Evolutionary conservation across 23 tunicate genomes (phyloP).

Genomic region (Trididemnum clinides): DNA sequence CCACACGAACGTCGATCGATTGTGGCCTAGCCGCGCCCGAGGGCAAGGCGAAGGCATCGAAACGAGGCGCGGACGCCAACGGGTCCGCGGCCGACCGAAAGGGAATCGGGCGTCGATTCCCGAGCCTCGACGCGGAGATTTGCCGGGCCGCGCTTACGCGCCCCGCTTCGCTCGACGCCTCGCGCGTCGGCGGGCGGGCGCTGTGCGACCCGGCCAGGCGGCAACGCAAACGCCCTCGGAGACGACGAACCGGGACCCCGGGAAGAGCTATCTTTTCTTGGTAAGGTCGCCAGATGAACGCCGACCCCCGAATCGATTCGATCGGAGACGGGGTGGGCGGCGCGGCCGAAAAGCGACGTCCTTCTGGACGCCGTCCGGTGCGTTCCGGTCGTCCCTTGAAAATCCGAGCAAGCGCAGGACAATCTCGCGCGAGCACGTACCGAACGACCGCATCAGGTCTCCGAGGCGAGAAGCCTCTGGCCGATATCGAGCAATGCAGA

Average conservation of each 20-base stretch:
- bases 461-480: neutral
- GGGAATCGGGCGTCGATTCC: neutral
- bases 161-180: too few relatives aligned
- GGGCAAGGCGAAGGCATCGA: too few relatives aligned
- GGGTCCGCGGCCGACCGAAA: neutral
- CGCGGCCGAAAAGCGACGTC: neutral
- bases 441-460: neutral
- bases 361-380: neutral
- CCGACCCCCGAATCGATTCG: neutral
- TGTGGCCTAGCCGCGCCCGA: constrained; percentile 17
- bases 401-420: neutral
- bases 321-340: neutral
- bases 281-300: neutral
- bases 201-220: too few relatives aligned
- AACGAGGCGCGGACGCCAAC: too few relatives aligned
- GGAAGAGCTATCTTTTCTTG: neutral
- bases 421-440: neutral
- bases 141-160: neutral
- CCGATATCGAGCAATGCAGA: neutral
- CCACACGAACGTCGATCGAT: constrained; percentile 27
- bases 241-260: neutral
- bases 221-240: neutral
- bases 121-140: neutral
- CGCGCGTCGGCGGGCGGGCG: neutral
- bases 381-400: neutral